Conservation (phyloP, 2,888 invertebrate genomes). For the Volucella zonaria region DNA sequence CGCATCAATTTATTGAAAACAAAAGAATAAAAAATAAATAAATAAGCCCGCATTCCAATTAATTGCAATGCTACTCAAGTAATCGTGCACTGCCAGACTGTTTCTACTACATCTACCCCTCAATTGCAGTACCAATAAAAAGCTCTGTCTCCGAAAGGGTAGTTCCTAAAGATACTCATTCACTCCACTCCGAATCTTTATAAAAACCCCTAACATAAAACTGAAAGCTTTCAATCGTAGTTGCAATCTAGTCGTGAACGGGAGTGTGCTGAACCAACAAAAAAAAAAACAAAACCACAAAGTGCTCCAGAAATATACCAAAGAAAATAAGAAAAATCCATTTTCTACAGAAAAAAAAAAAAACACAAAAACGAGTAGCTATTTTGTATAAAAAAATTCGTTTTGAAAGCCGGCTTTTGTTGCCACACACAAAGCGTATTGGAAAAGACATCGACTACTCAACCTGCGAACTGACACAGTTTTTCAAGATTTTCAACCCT, state of each 20-base stretch:
- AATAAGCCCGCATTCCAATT: neutral
- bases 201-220: slow-evolving; percentile 44
- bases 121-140: slow-evolving; percentile 32
- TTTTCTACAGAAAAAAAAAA: neutral
- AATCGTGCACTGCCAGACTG: neutral
- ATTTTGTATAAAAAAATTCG: slow-evolving; percentile 53
- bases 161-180: slow-evolving; percentile 6
- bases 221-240: slow-evolving; percentile 73
- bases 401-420: slow-evolving; percentile 56
- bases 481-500: slow-evolving; percentile 57
- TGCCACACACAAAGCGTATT: slow-evolving; percentile 28
- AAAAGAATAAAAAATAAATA: slow-evolving; percentile 1
- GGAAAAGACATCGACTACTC: slow-evolving; percentile 11
- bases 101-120: neutral
- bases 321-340: slow-evolving; percentile 13
- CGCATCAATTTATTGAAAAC: neutral
- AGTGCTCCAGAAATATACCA: slow-evolving; percentile 25
- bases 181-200: slow-evolving; percentile 32
- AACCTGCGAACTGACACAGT: slow-evolving; percentile 58
- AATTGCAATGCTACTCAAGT: slow-evolving; percentile 38
- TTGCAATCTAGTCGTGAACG: slow-evolving; percentile 69
- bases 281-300: slow-evolving; percentile 9
- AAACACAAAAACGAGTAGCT: slow-evolving; percentile 19
- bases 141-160: slow-evolving; percentile 54
- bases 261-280: slow-evolving; percentile 49